phyloP scores from a whole-genome alignment of 2,113 vertebrate species.

The Odontesthes bonariensis region DNA sequence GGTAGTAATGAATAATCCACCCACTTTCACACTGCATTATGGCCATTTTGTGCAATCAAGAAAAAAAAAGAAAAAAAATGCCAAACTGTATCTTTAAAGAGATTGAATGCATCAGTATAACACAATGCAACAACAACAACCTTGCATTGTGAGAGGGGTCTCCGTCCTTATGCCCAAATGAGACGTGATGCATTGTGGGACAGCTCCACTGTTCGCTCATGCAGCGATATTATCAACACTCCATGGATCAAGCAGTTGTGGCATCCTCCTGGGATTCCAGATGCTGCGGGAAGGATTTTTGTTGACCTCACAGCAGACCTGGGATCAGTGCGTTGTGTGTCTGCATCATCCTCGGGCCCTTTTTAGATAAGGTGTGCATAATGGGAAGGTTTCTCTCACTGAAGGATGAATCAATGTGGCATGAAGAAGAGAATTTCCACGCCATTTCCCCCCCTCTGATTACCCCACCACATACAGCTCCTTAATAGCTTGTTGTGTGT shows the following conservation, averaged over 20 bases:
- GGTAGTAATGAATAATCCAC: background rate
- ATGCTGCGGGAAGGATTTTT: slow-evolving; percentile 59
- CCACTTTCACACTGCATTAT: slow-evolving; percentile 7
- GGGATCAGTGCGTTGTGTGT: slow-evolving; percentile 58
- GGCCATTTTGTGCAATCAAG: slow-evolving; percentile 5
- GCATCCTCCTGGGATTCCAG: slow-evolving; percentile 51
- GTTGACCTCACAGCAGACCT: slow-evolving; percentile 71
- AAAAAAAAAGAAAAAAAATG: background rate
- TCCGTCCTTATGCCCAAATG: background rate
- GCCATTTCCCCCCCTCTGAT: slow-evolving; percentile 87
- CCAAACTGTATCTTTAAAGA: background rate
- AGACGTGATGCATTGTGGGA: slow-evolving; percentile 21
- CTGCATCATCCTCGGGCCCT: slow-evolving; percentile 65
- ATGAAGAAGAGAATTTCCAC: slow-evolving; percentile 87
- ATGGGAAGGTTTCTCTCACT: slow-evolving; percentile 82
- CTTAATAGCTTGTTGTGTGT: slow-evolving; percentile 86
- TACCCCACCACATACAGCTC: slow-evolving; percentile 83
- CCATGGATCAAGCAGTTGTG: slow-evolving; percentile 52
- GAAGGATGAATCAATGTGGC: slow-evolving; percentile 87
- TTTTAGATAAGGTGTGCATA: slow-evolving; percentile 80
- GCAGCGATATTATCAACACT: slow-evolving; percentile 51
- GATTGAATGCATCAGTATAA: background rate
- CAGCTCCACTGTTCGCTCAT: slow-evolving; percentile 19
- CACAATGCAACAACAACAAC: background rate
- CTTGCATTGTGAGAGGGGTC: background rate